phyloP scores from a whole-genome alignment of 1,140 invertebrate species.

The Eulimnadia texana region DNA sequence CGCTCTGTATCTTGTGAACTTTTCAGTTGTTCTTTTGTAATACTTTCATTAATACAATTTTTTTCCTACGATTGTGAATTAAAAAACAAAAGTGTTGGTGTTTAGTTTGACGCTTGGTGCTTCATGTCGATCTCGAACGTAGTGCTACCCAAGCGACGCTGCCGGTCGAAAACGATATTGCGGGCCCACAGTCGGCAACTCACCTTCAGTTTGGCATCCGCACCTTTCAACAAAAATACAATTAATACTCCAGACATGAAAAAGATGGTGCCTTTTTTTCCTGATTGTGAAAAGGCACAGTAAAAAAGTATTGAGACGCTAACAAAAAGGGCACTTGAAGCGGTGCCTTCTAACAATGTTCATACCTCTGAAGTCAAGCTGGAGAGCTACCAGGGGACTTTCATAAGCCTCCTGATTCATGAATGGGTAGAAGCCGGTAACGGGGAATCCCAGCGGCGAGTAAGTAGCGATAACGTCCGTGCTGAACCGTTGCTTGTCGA shows the following conservation, averaged over 20 bases:
- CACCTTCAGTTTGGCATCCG: conserved; percentile 80
- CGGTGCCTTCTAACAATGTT: conserved; percentile 24
- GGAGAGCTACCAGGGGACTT: conserved; percentile 72
- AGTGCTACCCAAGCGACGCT: conserved; percentile 75
- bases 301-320: background rate
- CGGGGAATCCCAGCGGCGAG: conserved; percentile 56
- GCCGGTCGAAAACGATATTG: conserved; percentile 76
- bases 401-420: conserved; percentile 58
- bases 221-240: too few relatives aligned
- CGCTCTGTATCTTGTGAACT: too few relatives aligned
- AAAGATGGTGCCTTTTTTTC: background rate
- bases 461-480: conserved; percentile 57
- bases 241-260: background rate
- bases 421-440: conserved; percentile 64
- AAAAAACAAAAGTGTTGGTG: too few relatives aligned
- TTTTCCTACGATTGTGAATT: too few relatives aligned
- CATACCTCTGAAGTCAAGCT: conserved; percentile 62
- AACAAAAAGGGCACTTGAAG: too few relatives aligned
- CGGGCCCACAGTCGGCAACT: conserved; percentile 92
- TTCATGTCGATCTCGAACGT: conserved; percentile 56
- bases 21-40: too few relatives aligned
- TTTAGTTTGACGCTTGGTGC: background rate
- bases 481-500: conserved; percentile 59
- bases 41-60: too few relatives aligned
- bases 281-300: background rate